These are phyloP conservation scores for Nycticebus coucang DNA, from an alignment of 2,113 vertebrate species.

Conservation along the genomic window DNA sequence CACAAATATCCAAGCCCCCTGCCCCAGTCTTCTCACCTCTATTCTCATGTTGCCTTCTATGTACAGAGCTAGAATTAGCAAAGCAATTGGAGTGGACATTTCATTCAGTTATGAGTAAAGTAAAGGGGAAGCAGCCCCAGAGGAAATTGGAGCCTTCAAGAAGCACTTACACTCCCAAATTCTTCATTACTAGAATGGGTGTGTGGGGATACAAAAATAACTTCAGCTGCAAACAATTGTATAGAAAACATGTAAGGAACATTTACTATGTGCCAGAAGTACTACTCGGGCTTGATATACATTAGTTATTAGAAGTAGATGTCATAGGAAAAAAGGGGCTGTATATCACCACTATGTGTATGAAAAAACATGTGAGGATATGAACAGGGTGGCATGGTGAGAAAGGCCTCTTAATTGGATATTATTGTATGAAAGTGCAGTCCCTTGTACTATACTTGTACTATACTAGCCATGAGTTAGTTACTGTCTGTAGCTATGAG, in stretches of 20 bases:
- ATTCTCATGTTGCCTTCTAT: not conserved
- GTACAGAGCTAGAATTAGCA: not conserved
- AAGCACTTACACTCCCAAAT: not conserved
- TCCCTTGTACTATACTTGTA: not conserved
- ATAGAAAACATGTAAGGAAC: not conserved
- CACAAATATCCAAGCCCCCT: no score
- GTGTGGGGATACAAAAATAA: not conserved
- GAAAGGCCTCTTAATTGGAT: not conserved
- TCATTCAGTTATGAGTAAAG: not conserved
- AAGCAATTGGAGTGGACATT: not conserved
- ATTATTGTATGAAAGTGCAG: fast-evolving
- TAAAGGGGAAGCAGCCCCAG: not conserved
- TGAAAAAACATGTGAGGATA: not conserved
- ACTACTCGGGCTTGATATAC: not conserved
- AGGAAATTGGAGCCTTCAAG: not conserved
- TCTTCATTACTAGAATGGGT: not conserved
- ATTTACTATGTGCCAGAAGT: no score
- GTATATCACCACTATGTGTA: fast-evolving
- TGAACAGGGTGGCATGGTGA: not conserved
- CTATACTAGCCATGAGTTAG: not conserved
- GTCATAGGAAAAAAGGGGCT: no score
- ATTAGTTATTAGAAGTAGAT: no score
- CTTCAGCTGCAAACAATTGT: not conserved
- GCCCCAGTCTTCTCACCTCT: not conserved
- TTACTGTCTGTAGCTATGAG: not conserved